Base-by-base conservation (phyloP, 2,888 invertebrate species). In the Geotrupes spiniger region DNA sequence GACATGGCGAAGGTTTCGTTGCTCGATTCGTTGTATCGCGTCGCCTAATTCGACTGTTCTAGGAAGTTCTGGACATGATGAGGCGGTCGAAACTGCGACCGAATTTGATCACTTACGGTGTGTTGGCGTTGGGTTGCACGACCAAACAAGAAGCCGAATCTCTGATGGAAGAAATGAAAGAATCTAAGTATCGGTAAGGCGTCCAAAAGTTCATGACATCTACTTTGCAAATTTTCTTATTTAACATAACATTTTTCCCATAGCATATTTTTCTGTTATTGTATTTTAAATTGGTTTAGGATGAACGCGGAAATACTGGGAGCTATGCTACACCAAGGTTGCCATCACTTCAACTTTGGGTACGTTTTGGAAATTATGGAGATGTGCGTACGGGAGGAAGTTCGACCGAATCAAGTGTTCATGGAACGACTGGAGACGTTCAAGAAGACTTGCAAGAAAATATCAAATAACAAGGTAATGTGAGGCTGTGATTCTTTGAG, bases 41-140 rank as follows among this genome's bases (percentile, higher is more conserved):
- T 21, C 4, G 4, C 21, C 21, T 21, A 21, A 4, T 21, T 21
- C 6, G 6, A 4, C 6, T 21, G 6, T 21, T 21, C 21, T 60
- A 81, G 76, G 79, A 78, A 58, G 81, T 86, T 0, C 70, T 78
- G 42, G 62, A 73, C 9, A 71, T 82, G 59, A 79, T 87, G 55
- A 74, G 79, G 59, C 75, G 75, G 52, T 57, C 74, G 2, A 70
- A 72, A 43, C 67, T 88, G 15, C 73, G 74, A 53, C 84, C 86
- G 0, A 83, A 93, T 70, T 78, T 92, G 57, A 79, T 89, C 60
- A 95, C 95, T 0, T 96, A 88, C 75, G 94, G 93, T 31, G 84
- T 88, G 1, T 71, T 96, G 49, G 87, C 95, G 0, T 71, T 93
- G 62, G 82, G 88, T 8, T 95, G 95, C 69, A 74, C 71, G 49